Base-by-base conservation (phyloP, 1,140 invertebrate species). In the Drosophila ambigua region DNA sequence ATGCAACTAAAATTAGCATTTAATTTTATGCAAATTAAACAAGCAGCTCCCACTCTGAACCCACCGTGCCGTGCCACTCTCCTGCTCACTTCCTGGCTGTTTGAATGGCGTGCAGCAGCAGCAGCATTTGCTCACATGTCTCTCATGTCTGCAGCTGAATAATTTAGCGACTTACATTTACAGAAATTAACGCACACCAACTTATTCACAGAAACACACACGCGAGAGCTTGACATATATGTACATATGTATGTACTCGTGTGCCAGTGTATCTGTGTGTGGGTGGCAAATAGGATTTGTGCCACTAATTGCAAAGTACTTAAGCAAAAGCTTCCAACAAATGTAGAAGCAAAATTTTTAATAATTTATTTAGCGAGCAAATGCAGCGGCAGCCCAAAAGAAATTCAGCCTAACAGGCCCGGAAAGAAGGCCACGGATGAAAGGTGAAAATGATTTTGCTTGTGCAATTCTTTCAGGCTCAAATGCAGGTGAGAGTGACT, bases 231-330 rank as follows among this genome's bases (percentile, higher is more conserved):
- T 48, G 43, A 46, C 24, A 39, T 2, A 52, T n/a, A 6, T n/a
- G 8, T n/a, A 43, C 11, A 1, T 16, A 16, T 20, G 39, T 28
- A 39, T 20, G 48, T 26, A 68, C 23, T 24, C 3, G 23, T 24
- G 4, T 24, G 23, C 23, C 1, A 4, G 23, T 57, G 52, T 58
- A 72, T 66, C 62, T 51, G 61, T 50, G 26, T 15, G 35, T 41
- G 20, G 39, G 15, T 59, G 53, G 63, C 77, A 90, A 90, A 90
- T 68, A 64, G 87, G 87, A 90, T 90, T 90, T 90, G 80, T 43
- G 79, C 79, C 79, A 90, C 87, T 90, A 90, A 90, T 90, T 90
- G 87, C 82, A 90, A 90, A 90, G 87, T 90, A 72, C 87, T 90
- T 90, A 87, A 90, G 87, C 79, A 90, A 83, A 13, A 78, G 82